Conservation (phyloP, 2,113 vertebrate species). For the Vimba vimba region DNA sequence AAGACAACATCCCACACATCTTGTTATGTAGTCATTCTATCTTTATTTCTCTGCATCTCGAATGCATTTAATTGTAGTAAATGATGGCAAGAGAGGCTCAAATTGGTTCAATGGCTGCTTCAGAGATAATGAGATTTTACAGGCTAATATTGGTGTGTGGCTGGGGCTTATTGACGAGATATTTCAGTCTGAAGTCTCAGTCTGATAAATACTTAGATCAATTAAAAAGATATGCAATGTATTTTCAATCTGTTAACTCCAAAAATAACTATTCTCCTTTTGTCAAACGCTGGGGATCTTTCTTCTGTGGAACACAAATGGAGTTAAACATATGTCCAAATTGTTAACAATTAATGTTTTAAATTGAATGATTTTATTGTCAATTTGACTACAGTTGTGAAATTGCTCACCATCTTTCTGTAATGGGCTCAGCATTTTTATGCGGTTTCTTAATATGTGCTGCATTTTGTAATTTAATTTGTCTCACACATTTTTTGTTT, state of each 20-base stretch:
- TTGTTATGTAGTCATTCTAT: not conserved
- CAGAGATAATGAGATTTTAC: not conserved
- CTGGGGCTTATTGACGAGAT: not conserved
- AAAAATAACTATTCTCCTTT: not conserved
- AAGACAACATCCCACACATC: conserved; percentile 8
- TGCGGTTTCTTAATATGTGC: not conserved
- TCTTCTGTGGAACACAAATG: not conserved
- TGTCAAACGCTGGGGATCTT: not conserved
- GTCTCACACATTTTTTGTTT: not conserved
- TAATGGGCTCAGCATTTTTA: not conserved
- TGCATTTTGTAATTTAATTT: not conserved
- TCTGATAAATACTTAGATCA: not conserved
- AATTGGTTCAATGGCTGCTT: conserved; percentile 23
- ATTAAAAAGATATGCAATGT: not conserved
- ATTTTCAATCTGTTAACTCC: not conserved
- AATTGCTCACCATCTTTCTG: not conserved
- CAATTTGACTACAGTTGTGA: conserved; percentile 1
- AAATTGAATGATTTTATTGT: not conserved
- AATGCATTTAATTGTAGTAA: conserved; percentile 14
- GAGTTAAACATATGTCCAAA: not conserved
- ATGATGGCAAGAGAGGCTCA: conserved; percentile 8
- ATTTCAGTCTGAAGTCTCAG: not conserved
- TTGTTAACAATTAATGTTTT: not conserved
- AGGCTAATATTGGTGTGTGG: not conserved
- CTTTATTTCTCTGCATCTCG: not conserved